These are phyloP conservation scores for Catharus ustulatus DNA, from an alignment of 2,797 vertebrate genomes.

Conservation along the genomic window DNA sequence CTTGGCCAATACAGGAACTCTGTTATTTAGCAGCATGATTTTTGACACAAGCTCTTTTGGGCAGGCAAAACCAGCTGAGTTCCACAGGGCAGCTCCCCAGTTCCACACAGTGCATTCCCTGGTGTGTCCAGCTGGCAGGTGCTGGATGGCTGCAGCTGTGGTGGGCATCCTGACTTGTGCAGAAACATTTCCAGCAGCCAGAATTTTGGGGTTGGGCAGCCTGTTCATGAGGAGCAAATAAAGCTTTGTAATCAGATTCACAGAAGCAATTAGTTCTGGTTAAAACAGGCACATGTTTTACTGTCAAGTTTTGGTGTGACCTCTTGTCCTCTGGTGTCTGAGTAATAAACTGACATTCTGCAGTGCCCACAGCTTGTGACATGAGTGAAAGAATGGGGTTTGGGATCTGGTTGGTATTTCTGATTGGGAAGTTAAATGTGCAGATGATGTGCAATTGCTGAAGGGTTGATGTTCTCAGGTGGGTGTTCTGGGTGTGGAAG, in stretches of 20 bases:
- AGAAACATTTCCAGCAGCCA: background rate
- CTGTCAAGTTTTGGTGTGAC: background rate
- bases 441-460: background rate
- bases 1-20: background rate
- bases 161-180: background rate
- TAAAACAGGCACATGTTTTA: background rate
- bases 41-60: background rate
- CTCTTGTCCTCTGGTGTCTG: background rate
- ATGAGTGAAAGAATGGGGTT: background rate
- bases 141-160: background rate
- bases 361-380: background rate
- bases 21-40: background rate
- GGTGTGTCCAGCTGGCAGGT: background rate
- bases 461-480: background rate
- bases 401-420: background rate
- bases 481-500: background rate
- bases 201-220: background rate
- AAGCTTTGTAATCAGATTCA: background rate
- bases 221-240: background rate
- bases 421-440: background rate
- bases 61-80: background rate
- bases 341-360: background rate
- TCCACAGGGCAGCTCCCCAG: background rate
- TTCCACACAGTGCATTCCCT: background rate
- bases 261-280: background rate